These are phyloP conservation scores for Amblyraja radiata DNA, from an alignment of 2,797 vertebrate species.

Conservation along the genomic window DNA sequence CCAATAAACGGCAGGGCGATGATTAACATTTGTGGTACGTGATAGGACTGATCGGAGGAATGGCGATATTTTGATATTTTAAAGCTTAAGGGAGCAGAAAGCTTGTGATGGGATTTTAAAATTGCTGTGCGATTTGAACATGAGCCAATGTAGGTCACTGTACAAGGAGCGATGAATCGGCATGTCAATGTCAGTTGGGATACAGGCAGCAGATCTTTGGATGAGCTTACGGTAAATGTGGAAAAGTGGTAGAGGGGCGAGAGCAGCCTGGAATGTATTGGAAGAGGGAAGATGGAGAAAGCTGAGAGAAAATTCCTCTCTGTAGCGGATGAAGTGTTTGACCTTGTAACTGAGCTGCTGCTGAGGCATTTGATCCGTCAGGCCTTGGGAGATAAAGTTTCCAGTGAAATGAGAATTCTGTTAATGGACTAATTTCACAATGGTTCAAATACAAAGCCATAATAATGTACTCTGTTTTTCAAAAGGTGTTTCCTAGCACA, in stretches of 20 bases:
- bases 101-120: background rate
- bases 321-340: background rate
- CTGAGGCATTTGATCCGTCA: background rate
- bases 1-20: background rate
- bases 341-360: conserved; percentile 11
- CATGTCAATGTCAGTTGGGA: background rate
- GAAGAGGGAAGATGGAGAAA: background rate
- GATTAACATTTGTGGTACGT: background rate
- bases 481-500: background rate
- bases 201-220: background rate
- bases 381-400: conserved; percentile 8
- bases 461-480: background rate
- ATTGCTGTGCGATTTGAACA: no score
- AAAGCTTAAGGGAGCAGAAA: background rate
- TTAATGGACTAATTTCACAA: background rate
- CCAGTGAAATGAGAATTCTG: conserved; percentile 5
- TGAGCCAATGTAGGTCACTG: background rate
- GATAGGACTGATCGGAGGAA: background rate
- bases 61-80: background rate
- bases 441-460: background rate
- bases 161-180: background rate
- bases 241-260: background rate
- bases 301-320: background rate
- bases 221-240: background rate
- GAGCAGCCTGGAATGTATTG: background rate